phyloP scores from a whole-genome alignment of 2,797 vertebrate species.

The Phrynocephalus forsythii region DNA sequence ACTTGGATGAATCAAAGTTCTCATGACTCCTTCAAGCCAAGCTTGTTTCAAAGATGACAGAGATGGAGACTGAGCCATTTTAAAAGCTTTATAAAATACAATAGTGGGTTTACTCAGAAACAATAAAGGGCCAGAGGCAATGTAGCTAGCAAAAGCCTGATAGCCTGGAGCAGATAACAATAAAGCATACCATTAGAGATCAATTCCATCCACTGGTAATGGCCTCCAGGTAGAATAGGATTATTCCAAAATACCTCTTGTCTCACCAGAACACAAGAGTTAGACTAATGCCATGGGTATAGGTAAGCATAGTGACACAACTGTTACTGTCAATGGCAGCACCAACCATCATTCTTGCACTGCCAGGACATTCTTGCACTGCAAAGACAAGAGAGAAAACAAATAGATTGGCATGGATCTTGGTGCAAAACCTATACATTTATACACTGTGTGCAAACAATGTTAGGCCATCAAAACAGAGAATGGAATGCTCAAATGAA shows the following conservation, averaged over 20 bases:
- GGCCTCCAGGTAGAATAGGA: not conserved
- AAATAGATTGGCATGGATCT: no score
- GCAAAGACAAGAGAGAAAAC: no score
- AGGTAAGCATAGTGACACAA: not conserved
- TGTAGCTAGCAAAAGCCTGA: not conserved
- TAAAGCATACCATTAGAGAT: constrained; percentile 2
- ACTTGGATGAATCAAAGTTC: not conserved
- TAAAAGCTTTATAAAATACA: not conserved
- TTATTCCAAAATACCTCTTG: not conserved
- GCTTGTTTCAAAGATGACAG: not conserved
- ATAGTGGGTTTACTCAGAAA: not conserved
- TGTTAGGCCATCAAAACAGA: no score
- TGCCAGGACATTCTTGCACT: no score
- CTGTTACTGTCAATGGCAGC: not conserved
- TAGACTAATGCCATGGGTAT: not conserved
- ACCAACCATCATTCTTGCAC: no score
- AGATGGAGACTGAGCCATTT: not conserved
- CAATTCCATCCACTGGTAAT: not conserved
- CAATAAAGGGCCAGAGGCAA: not conserved
- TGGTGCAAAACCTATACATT: no score
- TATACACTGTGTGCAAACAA: no score
- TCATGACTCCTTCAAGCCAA: not conserved
- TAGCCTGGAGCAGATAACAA: constrained; percentile 11
- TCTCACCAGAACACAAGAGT: no score
- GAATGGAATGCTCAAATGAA: no score